Evolutionary conservation across 2,888 invertebrate species (phyloP).

Genomic region (Drosophila rellima): DNA sequence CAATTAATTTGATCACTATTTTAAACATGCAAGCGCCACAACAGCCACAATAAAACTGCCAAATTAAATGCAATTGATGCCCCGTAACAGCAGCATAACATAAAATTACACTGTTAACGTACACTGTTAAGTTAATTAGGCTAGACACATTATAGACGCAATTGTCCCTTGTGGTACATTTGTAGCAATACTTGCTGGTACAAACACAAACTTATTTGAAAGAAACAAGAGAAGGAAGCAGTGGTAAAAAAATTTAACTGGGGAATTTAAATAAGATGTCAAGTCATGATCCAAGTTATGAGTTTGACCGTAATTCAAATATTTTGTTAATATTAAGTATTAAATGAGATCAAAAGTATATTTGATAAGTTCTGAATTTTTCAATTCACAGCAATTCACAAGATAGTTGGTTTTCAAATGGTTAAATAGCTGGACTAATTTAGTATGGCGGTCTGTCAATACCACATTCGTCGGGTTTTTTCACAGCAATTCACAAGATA

Average conservation of each 20-base stretch:
- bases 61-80: slow-evolving; percentile 21
- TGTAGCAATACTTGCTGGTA: background rate
- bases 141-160: background rate
- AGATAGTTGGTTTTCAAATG: background rate
- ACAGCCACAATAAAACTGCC: slow-evolving; percentile 58
- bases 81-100: slow-evolving; percentile 34
- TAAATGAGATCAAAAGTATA: background rate
- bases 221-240: too few species aligned
- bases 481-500: slow-evolving; percentile 8
- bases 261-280: too few species aligned
- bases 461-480: slow-evolving; percentile 72
- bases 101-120: slow-evolving; percentile 23
- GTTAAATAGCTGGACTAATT: background rate
- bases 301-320: too few species aligned
- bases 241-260: too few species aligned
- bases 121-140: slow-evolving; percentile 14
- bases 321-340: too few species aligned
- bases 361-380: background rate
- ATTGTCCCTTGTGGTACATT: background rate
- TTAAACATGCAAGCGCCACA: slow-evolving; percentile 52
- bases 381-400: background rate
- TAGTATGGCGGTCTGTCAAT: slow-evolving; percentile 65
- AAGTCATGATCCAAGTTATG: too few species aligned
- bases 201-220: too few species aligned
- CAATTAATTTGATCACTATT: slow-evolving; percentile 6